Percentiles rank a stretch among this genome's conserved stretches.
These are phyloP conservation scores for Prochilodus magdalenae DNA, from an alignment of 2,113 vertebrate species.

Conservation along the genomic window DNA sequence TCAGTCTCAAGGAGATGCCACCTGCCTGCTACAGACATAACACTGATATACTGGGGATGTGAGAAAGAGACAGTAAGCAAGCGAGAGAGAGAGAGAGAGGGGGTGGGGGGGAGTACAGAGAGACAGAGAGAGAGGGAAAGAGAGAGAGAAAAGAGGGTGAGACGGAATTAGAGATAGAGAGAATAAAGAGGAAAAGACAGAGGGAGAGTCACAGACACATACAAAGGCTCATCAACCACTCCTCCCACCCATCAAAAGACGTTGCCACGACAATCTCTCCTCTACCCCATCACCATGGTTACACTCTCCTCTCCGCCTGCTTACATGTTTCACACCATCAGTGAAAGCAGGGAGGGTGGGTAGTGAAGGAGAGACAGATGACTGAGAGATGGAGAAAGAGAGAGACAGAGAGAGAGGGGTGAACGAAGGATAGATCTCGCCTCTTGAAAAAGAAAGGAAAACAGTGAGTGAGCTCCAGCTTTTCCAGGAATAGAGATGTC, in stretches of 20 bases:
- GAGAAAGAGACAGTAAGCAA: conserved; percentile 5
- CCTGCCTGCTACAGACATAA: background rate
- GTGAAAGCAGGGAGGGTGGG: background rate
- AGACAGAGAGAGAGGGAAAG: conserved; percentile 1
- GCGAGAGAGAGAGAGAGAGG: background rate
- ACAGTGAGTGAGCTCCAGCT: conserved; percentile 24
- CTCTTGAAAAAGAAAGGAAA: conserved; percentile 19
- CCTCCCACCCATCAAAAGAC: conserved; percentile 30
- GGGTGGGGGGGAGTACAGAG: background rate
- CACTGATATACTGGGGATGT: no score
- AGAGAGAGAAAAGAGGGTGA: background rate
- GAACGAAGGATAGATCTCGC: conserved; percentile 23
- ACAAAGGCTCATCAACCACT: conserved; percentile 22
- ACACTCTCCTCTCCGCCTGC: conserved; percentile 30
- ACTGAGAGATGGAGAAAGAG: conserved; percentile 12
- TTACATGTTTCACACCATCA: conserved; percentile 33
- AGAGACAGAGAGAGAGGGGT: background rate
- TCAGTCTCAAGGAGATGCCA: no score
- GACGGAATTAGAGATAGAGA: conserved; percentile 16
- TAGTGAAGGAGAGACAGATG: background rate
- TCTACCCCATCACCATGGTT: conserved; percentile 43
- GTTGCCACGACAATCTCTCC: conserved; percentile 31
- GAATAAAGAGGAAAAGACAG: background rate
- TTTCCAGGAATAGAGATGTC: conserved; percentile 46
- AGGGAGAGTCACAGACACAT: conserved; percentile 4